Percentiles rank a stretch among this genome's conserved stretches.
Conservation (phyloP, 1,140 invertebrate species). For the Drosophila pruinosa region DNA sequence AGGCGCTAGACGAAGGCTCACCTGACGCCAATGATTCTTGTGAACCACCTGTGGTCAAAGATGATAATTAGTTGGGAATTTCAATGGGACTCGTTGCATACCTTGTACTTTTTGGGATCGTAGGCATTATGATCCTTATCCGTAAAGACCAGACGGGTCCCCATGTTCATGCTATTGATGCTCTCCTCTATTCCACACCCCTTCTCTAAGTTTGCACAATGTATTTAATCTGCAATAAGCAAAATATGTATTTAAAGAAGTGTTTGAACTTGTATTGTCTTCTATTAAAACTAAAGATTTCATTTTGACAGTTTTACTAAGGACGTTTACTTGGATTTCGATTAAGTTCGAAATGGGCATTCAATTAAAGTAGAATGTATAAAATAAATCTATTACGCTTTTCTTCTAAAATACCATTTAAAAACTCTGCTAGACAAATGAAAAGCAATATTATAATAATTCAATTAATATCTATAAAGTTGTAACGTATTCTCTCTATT, state of each 20-base stretch:
- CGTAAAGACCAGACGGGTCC: constrained; percentile 59
- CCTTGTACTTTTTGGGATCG: constrained; percentile 69
- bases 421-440: too few relatives aligned
- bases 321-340: not conserved
- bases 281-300: constrained; percentile 54
- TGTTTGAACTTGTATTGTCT: constrained; percentile 1
- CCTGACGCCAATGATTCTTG: constrained; percentile 74
- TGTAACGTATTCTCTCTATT: too few relatives aligned
- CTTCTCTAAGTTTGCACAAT: not conserved
- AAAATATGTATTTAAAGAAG: constrained; percentile 2
- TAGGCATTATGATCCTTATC: constrained; percentile 72
- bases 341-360: not conserved
- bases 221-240: not conserved
- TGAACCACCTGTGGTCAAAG: constrained; percentile 48
- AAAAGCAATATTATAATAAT: too few relatives aligned
- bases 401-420: too few relatives aligned
- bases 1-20: constrained; percentile 67
- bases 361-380: not conserved
- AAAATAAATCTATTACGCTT: too few relatives aligned
- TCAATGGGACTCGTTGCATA: too few relatives aligned
- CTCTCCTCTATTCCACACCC: not conserved
- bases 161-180: constrained; percentile 56
- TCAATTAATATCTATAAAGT: too few relatives aligned
- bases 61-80: not conserved
- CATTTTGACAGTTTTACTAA: constrained; percentile 20